Evolutionary conservation across 2,113 vertebrate species (phyloP).

Genomic region (Corvus moneduloides): DNA sequence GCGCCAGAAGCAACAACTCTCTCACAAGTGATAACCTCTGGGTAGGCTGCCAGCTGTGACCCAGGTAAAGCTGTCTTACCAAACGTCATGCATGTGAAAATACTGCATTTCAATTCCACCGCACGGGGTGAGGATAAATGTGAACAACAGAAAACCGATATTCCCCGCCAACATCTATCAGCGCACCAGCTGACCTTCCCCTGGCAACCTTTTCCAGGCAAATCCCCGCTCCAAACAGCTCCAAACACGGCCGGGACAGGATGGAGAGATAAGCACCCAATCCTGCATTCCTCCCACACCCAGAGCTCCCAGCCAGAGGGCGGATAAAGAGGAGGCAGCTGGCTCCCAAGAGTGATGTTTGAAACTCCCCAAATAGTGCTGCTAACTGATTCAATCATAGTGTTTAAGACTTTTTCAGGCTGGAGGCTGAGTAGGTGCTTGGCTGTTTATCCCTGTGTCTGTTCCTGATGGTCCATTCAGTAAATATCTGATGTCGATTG

Average conservation of each 20-base stretch:
- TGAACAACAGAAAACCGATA: accelerated
- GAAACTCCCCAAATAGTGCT: neutral
- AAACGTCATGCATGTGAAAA: accelerated
- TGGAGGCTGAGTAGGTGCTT: neutral
- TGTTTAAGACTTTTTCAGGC: neutral
- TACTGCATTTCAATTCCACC: accelerated
- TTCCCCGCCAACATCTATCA: neutral
- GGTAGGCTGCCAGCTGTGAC: neutral
- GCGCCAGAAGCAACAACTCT: neutral
- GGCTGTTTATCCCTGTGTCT: neutral
- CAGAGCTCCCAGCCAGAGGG: conserved; percentile 24
- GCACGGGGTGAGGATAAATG: accelerated
- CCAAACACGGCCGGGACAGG: neutral
- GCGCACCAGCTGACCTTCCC: neutral
- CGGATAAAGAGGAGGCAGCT: neutral
- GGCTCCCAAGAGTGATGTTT: neutral
- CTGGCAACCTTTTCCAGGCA: neutral
- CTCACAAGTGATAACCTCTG: neutral
- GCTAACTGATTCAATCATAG: neutral
- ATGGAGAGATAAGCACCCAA: conserved; percentile 32
- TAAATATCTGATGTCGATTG: neutral
- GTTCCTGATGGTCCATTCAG: neutral
- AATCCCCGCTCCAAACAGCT: neutral
- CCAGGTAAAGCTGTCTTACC: accelerated
- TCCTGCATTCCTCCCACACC: conserved; percentile 59